Percentiles rank a stretch among this genome's conserved stretches.
phyloP scores from a whole-genome alignment of 2,797 vertebrate species.

The Vireo griseus region DNA sequence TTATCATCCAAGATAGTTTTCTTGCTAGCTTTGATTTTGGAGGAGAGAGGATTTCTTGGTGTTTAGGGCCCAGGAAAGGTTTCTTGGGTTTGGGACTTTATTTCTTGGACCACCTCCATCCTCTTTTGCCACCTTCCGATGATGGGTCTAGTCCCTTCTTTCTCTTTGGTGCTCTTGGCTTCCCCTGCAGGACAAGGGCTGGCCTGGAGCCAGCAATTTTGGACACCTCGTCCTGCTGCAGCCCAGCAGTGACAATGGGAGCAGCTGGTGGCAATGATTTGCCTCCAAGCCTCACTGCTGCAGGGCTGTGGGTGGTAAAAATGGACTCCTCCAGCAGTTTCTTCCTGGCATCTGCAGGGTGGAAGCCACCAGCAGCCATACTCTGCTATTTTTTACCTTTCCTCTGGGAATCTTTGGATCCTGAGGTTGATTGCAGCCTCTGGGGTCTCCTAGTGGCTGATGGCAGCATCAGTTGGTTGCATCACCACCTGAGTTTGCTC shows the following conservation, averaged over 20 bases:
- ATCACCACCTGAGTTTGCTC: neutral
- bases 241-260: neutral
- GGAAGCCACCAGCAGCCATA: neutral
- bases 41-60: neutral
- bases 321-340: neutral
- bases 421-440: neutral
- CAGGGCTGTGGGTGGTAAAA: neutral
- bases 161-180: neutral
- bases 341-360: neutral
- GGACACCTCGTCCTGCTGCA: neutral
- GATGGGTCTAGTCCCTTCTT: neutral
- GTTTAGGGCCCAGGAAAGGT: neutral
- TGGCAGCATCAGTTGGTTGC: neutral
- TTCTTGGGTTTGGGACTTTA: neutral
- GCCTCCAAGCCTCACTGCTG: neutral
- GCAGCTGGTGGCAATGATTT: neutral
- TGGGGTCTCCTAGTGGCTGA: neutral
- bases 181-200: neutral
- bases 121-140: neutral
- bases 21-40: neutral
- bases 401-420: neutral
- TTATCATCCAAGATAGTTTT: neutral
- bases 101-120: neutral
- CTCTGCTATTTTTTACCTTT: neutral
- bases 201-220: fast-evolving